Evolutionary conservation across 2,888 invertebrate species (phyloP), one percentile per base, ranked within the genome.

Genomic region (Oscheius sp.): DNA sequence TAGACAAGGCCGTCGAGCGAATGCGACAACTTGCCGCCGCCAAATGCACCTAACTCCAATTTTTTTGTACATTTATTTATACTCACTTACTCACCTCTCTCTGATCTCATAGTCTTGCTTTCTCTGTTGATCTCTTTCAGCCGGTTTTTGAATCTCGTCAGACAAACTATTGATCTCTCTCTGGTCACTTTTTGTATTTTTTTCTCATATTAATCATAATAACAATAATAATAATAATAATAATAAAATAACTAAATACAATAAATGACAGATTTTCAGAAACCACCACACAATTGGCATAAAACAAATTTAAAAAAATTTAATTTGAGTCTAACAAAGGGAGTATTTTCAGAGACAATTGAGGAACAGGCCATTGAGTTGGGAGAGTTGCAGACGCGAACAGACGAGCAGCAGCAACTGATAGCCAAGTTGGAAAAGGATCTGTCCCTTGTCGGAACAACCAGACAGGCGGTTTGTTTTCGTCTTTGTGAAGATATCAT

Each of bases 1-100:
- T 83, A 29, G 83, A 83, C 52, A 80, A 79, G 70, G 75, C 78
- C 0, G 80, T 83, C 18, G 83, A 76, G 45, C 69, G 75, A 16
- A 75, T 83, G 80, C 53, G 75, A 16, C 68, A 73, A 9, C 58
- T 81, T 9, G 81, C 79, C 2, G 72, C 69, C 6, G 43, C 69
- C 43, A 75, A 75, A 25, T 45, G 52, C 45, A 25, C 59, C 7
- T 59, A 49, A 52, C 25, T 53, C 13, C 53, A 6, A 35, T 45
- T 58, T 49, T 41, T 27, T 58, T 70, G 56, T 56, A 46, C 66
- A 49, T 16, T 43, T 21, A 46, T 46, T 49, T 27, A 59, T 3
- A 6, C 6, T 49, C 52, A 29, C 52, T 64, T 64, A 52, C 18
- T n/a, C 1, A 21, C 23, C n/a, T 43, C 63, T 16, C 9, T 63